These are phyloP conservation scores for Phataginus tetradactyla DNA, from an alignment of 2,797 vertebrate genomes.

Conservation along the genomic window DNA sequence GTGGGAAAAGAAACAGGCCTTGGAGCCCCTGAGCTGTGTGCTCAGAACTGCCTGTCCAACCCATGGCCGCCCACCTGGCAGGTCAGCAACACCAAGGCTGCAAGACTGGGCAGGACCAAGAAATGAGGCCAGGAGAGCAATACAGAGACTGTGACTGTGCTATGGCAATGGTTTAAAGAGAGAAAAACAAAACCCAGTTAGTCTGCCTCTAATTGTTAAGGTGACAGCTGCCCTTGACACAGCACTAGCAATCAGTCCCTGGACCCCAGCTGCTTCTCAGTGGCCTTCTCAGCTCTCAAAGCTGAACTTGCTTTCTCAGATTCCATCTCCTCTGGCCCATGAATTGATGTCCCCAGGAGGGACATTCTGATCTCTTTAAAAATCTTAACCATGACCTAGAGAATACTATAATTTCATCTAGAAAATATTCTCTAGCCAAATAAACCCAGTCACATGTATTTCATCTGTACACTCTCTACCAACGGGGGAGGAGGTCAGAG, in stretches of 20 bases:
- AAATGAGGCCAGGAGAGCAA: neutral
- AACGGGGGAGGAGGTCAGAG: neutral
- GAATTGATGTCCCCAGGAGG: conserved; percentile 79
- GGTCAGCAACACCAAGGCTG: neutral
- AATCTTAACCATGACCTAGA: conserved; percentile 78
- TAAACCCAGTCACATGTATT: conserved; percentile 51
- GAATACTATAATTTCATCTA: conserved; percentile 69
- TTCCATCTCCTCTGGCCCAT: conserved; percentile 78
- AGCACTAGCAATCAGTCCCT: neutral
- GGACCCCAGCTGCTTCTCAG: neutral
- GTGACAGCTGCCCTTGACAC: neutral
- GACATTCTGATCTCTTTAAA: conserved; percentile 81
- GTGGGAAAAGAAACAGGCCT: neutral
- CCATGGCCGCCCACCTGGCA: fast-evolving
- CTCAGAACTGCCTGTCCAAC: neutral
- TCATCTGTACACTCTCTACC: neutral
- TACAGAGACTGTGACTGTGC: neutral
- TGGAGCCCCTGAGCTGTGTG: neutral
- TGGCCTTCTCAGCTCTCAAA: neutral
- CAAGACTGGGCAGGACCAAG: neutral
- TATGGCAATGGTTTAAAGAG: neutral
- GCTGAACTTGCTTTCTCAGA: conserved; percentile 45
- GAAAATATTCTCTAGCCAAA: conserved; percentile 59
- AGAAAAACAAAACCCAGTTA: neutral
- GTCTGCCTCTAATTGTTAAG: neutral